Evolutionary conservation across 2,797 vertebrate species (phyloP).

Genomic region (Florisuga fusca): DNA sequence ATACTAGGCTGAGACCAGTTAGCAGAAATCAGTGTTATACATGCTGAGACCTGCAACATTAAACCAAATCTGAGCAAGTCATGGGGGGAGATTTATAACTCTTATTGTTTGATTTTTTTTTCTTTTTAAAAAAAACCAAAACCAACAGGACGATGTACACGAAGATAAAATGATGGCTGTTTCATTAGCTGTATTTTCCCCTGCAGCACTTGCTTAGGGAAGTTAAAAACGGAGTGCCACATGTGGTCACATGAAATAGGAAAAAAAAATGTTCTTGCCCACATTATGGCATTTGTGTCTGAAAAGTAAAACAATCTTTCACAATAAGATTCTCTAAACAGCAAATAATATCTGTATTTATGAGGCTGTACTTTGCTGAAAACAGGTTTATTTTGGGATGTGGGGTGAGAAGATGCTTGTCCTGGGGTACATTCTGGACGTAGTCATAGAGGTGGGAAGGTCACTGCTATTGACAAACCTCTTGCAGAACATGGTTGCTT

Average conservation of each 20-base stretch:
- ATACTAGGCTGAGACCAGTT: conserved; percentile 85
- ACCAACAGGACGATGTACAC: conserved; percentile 21
- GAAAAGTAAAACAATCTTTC: conserved; percentile 13
- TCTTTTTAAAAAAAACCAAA: not conserved
- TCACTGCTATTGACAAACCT: not conserved
- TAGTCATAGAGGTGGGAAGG: not conserved
- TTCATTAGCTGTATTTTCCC: conserved; percentile 45
- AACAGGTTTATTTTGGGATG: not conserved
- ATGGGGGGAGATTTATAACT: conserved; percentile 82
- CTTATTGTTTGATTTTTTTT: conserved; percentile 39
- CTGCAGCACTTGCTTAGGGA: conserved; percentile 16
- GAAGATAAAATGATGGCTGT: conserved; percentile 61
- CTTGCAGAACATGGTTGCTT: not conserved
- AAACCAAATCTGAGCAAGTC: conserved; percentile 81
- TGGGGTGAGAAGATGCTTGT: not conserved
- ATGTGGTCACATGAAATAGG: not conserved
- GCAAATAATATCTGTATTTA: not conserved
- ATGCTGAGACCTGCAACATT: conserved; percentile 86
- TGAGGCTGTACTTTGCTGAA: not conserved
- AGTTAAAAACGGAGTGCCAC: conserved; percentile 6
- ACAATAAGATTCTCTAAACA: not conserved
- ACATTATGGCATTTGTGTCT: not conserved
- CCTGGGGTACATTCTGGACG: not conserved
- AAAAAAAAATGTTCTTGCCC: not conserved
- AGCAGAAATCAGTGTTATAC: conserved; percentile 88